Evolutionary conservation across 2,888 invertebrate genomes (phyloP).

Genomic region (Tanypteryx hageni): DNA sequence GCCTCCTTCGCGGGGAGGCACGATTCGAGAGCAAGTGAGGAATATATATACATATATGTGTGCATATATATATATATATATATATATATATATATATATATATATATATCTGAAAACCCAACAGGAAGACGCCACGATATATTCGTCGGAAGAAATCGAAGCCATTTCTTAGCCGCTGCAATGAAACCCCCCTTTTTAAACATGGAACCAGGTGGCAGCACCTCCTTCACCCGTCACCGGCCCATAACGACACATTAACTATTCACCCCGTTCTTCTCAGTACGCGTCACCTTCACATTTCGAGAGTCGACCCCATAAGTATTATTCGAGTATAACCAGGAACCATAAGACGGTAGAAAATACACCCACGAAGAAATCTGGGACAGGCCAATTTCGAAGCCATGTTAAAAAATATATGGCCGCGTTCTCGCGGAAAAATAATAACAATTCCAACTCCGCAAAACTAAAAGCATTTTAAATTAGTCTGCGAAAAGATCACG

Average conservation of each 20-base stretch:
- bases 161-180: not conserved
- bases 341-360: not conserved
- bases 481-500: not conserved
- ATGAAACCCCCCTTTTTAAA: not conserved
- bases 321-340: not conserved
- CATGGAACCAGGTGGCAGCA: not conserved
- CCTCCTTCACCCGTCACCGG: not conserved
- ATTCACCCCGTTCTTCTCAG: not conserved
- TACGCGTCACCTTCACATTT: not conserved
- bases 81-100: too few species aligned
- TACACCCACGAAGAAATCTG: not conserved
- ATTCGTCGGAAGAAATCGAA: not conserved
- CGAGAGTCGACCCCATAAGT: not conserved
- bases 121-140: too few species aligned
- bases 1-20: too few species aligned
- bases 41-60: too few species aligned
- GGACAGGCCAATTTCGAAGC: not conserved
- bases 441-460: not conserved
- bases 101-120: too few species aligned
- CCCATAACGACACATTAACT: constrained; percentile 23
- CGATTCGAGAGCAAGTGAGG: too few species aligned
- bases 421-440: not conserved
- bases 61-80: too few species aligned
- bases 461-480: constrained; percentile 10
- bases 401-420: not conserved